phyloP scores from a whole-genome alignment of 2,888 invertebrate species.

The Dendrolimus pini region DNA sequence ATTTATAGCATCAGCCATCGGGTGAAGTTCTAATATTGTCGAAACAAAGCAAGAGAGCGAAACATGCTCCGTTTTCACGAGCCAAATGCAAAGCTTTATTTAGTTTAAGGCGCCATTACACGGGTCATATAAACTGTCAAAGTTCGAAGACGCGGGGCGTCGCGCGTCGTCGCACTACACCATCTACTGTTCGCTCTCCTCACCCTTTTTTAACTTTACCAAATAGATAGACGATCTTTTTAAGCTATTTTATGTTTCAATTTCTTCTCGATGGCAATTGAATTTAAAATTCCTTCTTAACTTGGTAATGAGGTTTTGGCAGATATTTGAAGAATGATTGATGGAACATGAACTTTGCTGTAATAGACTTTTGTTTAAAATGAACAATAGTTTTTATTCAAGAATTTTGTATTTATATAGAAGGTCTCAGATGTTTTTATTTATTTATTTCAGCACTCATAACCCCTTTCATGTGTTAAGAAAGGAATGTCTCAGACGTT shows the following conservation, averaged over 20 bases:
- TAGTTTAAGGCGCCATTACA: constrained; percentile 73
- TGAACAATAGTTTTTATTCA: too few relatives aligned
- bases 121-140: constrained; percentile 75
- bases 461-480: too few relatives aligned
- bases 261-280: constrained; percentile 18
- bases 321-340: too few relatives aligned
- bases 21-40: constrained; percentile 48
- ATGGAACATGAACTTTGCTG: too few relatives aligned
- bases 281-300: constrained; percentile 2
- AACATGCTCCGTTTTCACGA: constrained; percentile 41
- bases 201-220: constrained; percentile 32
- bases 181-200: constrained; percentile 25
- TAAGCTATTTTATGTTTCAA: constrained; percentile 38
- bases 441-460: too few relatives aligned
- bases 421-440: too few relatives aligned
- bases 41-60: constrained; percentile 56
- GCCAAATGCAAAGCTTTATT: constrained; percentile 71
- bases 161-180: constrained; percentile 24
- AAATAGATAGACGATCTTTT: constrained; percentile 42
- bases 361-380: too few relatives aligned
- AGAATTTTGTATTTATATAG: too few relatives aligned
- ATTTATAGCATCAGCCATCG: constrained; percentile 7
- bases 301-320: too few relatives aligned
- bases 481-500: too few relatives aligned
- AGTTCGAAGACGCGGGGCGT: constrained; percentile 55